These are phyloP conservation scores for Budorcas taxicolor DNA, from an alignment of 2,113 vertebrate species.

Conservation along the genomic window DNA sequence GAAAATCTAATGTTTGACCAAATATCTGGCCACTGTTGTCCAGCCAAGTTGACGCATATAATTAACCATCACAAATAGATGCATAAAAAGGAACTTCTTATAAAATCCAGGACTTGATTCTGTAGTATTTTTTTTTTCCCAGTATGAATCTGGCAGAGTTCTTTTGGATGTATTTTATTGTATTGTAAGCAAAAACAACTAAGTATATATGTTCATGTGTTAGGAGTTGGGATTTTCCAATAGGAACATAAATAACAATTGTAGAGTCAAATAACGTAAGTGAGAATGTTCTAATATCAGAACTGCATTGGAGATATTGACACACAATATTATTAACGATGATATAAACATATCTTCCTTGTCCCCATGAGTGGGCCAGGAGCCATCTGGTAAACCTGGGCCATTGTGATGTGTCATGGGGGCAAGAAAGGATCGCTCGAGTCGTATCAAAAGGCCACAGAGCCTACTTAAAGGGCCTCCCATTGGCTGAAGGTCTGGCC, in stretches of 20 bases:
- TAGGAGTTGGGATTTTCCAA: neutral
- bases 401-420: neutral
- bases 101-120: neutral
- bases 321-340: neutral
- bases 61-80: neutral
- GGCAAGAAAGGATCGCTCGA: neutral
- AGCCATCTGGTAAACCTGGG: neutral
- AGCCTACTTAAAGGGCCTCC: neutral
- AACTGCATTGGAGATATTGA: neutral
- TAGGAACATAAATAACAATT: neutral
- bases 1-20: neutral
- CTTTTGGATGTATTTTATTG: neutral
- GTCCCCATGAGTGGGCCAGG: neutral
- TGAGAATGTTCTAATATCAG: neutral
- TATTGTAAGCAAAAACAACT: neutral
- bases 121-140: fast-evolving
- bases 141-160: neutral
- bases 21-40: neutral
- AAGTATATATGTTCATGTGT: neutral
- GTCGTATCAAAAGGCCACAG: neutral
- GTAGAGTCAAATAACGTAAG: neutral
- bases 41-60: neutral
- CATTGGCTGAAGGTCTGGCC: neutral
- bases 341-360: neutral
- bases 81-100: neutral